Evolutionary conservation across 2,113 vertebrate species (phyloP), one percentile per base, ranked within the genome.

Genomic region (Lophotis ruficrista): DNA sequence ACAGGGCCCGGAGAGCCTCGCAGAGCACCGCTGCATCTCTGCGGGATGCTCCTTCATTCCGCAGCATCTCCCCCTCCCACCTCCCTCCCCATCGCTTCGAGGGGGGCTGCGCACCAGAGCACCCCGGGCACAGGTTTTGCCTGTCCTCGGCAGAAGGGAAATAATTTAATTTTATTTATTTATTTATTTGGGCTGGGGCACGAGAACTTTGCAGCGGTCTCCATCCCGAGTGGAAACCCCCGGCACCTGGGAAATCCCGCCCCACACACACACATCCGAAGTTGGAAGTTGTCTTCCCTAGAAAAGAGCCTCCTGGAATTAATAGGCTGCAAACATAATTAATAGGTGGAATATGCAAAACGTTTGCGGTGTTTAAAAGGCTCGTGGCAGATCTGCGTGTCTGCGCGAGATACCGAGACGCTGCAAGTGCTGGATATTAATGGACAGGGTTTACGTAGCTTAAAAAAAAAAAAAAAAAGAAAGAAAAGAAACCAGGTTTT

Each of bases 331-430:
- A 93, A 97, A 96, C 90, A 91, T 96, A 97, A 98, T 98, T 97
- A 97, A 98, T 98, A 97, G 96, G 95, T 97, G 92, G 87, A 97
- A 97, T 96, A 96, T 96, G 94, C 92, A 95, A 96, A 97, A 86
- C 68, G 41, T 96, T 94, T 78, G 94, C 37, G 70, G 88, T 96
- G 93, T 96, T 95, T 96, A 93, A 97, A 97, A 94, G 89, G 95
- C 91, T 96, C 93, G 69, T 85, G 90, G 87, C 72, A 89, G 96
- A 94, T 92, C 83, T 87, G 72, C 85, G 79, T 92, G 83, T 93
- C 83, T 95, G 82, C 47, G 85, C 33, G 81, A 84, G 94, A 85
- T 69, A 80, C 90, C 22, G 94, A 89, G 88, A 75, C 93, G 88
- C 89, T 75, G 91, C 91, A 61, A 92, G 87, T 43, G 95, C 64